Percentiles rank a stretch among this genome's conserved stretches.
Conservation (phyloP, 2,797 vertebrate species). For the Luscinia luscinia region DNA sequence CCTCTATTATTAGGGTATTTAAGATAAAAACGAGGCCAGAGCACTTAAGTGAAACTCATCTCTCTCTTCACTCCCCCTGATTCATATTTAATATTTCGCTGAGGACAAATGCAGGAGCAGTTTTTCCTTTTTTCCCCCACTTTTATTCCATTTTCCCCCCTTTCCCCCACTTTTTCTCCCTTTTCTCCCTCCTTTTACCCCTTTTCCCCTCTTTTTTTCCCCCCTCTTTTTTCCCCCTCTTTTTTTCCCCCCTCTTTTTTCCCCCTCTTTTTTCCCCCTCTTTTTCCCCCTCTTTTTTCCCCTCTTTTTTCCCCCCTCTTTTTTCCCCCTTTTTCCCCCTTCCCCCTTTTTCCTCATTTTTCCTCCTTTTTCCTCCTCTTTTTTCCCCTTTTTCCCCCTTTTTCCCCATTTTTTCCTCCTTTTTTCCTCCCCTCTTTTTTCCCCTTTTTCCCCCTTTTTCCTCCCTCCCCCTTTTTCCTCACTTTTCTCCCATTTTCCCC, state of each 20-base stretch:
- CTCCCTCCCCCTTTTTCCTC: too few species aligned
- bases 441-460: fast-evolving
- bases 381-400: fast-evolving
- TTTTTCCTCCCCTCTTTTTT: fast-evolving
- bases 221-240: fast-evolving
- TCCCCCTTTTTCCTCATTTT: too few species aligned
- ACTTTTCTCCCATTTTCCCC: too few species aligned
- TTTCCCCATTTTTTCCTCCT: too few species aligned
- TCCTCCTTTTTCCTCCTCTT: fast-evolving
- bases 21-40: conserved; percentile 55
- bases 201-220: fast-evolving
- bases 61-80: conserved; percentile 14
- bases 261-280: too few species aligned
- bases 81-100: conserved; percentile 32
- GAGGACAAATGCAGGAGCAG: neutral
- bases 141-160: too few species aligned
- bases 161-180: fast-evolving
- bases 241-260: too few species aligned
- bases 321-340: too few species aligned
- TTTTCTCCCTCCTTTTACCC: too few species aligned
- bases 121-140: fast-evolving
- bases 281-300: too few species aligned
- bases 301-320: fast-evolving
- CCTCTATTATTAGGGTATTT: conserved; percentile 58
- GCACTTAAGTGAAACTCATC: conserved; percentile 54